These are phyloP conservation scores for Notolabrus celidotus DNA, from an alignment of 2,797 vertebrate species.

Conservation along the genomic window DNA sequence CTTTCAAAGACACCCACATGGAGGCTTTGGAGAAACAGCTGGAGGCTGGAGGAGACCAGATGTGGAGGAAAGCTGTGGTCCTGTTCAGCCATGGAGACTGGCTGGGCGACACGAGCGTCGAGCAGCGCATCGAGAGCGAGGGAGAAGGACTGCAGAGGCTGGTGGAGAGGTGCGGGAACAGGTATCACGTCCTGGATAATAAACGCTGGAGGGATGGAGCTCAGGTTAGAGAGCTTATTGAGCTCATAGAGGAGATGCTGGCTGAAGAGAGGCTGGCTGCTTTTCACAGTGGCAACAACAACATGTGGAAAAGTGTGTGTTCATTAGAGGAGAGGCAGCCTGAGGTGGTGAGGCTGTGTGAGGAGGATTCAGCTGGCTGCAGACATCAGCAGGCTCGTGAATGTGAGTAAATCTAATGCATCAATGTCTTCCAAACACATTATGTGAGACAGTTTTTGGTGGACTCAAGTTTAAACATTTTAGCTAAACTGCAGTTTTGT, in stretches of 20 bases:
- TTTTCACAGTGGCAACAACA: conserved; percentile 22
- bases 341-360: background rate
- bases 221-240: conserved; percentile 73
- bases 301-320: conserved; percentile 20
- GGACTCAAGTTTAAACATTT: too few species aligned
- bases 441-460: too few species aligned
- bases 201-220: conserved; percentile 38
- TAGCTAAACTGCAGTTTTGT: too few species aligned
- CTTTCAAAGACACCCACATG: conserved; percentile 65
- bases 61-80: conserved; percentile 66
- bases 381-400: conserved; percentile 17
- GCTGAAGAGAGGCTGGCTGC: conserved; percentile 32
- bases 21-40: conserved; percentile 63
- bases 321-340: conserved; percentile 1
- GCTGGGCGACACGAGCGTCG: conserved; percentile 70
- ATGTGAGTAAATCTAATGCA: conserved; percentile 51
- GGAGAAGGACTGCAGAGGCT: conserved; percentile 69
- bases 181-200: conserved; percentile 81
- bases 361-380: background rate
- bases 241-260: conserved; percentile 72
- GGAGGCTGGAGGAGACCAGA: conserved; percentile 36
- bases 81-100: conserved; percentile 81
- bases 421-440: background rate
- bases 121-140: conserved; percentile 78
- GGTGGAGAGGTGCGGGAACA: conserved; percentile 75